Conservation (phyloP, 2,113 vertebrate genomes). For the Silurus glanis region DNA sequence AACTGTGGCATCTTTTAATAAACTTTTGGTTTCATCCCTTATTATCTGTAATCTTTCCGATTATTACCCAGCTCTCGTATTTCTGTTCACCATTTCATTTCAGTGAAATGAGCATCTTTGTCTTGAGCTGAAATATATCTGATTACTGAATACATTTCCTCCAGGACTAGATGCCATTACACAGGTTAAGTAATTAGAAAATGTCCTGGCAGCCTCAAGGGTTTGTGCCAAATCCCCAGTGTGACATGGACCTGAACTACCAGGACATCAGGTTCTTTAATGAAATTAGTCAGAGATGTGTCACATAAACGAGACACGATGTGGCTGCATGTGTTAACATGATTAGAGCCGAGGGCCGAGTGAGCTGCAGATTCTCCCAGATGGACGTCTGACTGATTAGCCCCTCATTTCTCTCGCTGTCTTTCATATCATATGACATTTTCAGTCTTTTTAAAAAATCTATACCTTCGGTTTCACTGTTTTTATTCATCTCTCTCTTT, state of each 20-base stretch:
- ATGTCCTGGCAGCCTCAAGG: background rate
- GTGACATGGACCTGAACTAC: slow-evolving; percentile 27
- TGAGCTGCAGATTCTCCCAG: slow-evolving; percentile 37
- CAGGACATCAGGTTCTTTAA: slow-evolving; percentile 29
- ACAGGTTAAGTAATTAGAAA: slow-evolving; percentile 36
- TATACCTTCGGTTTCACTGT: background rate
- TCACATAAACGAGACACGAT: slow-evolving; percentile 28
- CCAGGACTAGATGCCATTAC: background rate
- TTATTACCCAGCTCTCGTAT: background rate
- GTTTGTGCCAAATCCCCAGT: slow-evolving; percentile 4
- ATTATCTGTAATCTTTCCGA: background rate
- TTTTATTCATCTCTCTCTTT: slow-evolving; percentile 6
- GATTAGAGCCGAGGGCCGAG: slow-evolving; percentile 41
- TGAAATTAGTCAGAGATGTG: slow-evolving; percentile 44
- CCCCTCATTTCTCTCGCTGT: slow-evolving; percentile 14
- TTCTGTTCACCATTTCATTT: background rate
- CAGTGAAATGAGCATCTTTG: background rate
- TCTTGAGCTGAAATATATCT: slow-evolving; percentile 19
- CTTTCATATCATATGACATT: background rate
- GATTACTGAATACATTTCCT: slow-evolving; percentile 21
- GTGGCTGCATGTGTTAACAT: slow-evolving; percentile 38
- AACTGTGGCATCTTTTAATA: background rate
- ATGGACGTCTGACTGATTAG: slow-evolving; percentile 36
- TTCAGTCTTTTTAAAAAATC: background rate
- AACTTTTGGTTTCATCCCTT: background rate